These are phyloP conservation scores for Thumatha senex DNA, from an alignment of 2,888 invertebrate species.

Conservation along the genomic window DNA sequence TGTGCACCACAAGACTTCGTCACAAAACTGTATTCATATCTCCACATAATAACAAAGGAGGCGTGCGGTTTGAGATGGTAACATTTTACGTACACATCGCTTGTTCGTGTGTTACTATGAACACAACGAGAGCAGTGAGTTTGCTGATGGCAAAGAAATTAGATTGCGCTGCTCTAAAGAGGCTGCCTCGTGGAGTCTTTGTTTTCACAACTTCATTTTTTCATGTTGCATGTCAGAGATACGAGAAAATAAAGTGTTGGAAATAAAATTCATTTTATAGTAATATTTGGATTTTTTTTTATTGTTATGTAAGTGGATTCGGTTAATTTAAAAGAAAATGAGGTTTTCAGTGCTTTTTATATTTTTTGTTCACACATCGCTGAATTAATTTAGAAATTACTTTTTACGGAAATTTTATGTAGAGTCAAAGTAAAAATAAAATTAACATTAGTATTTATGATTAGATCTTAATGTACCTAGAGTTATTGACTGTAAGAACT, in stretches of 20 bases:
- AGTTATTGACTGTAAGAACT: too few species aligned
- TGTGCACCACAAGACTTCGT: conserved; percentile 17
- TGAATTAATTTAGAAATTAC: too few species aligned
- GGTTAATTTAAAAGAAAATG: too few species aligned
- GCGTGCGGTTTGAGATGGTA: conserved; percentile 6
- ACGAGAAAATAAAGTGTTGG: neutral
- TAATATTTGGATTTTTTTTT: too few species aligned
- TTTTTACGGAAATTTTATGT: too few species aligned
- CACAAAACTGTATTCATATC: conserved; percentile 21
- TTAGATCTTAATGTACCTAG: too few species aligned
- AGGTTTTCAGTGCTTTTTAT: too few species aligned
- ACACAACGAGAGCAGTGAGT: conserved; percentile 1
- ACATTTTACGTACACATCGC: neutral
- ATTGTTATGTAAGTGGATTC: too few species aligned
- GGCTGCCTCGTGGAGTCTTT: neutral
- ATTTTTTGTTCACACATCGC: too few species aligned
- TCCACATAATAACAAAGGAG: conserved; percentile 25
- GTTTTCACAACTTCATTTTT: neutral
- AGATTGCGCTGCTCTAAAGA: conserved; percentile 5
- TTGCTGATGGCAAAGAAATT: conserved; percentile 2
- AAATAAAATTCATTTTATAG: neutral
- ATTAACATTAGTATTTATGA: too few species aligned
- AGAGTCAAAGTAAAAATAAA: too few species aligned
- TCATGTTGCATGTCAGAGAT: neutral
- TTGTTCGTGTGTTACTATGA: conserved; percentile 13